Evolutionary conservation across 2,888 invertebrate species (phyloP), one percentile per base, ranked within the genome.

Genomic region (Dorcus parallelipipedus): DNA sequence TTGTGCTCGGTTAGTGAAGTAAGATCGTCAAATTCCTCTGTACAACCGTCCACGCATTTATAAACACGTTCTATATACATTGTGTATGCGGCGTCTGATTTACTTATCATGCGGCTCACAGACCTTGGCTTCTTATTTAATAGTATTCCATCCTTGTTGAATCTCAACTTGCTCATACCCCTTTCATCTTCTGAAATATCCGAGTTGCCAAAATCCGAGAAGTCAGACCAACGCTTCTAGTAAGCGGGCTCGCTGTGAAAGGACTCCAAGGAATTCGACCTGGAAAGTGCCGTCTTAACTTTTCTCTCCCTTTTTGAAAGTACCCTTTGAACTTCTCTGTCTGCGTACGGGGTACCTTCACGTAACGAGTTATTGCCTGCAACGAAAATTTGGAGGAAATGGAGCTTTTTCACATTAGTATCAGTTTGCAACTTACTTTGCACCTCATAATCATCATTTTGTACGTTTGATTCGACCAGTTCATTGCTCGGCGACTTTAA

Each of bases 1-100:
- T 62, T 59, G 47, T 66, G 64, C 10, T 62, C 47, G 2, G 64
- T 64, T 23, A 66, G 42, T 10, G 54, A 38, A 8, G 63, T 56
- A 5, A 64, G 50, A 50, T 33, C 51, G 9, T 59, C 40, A 38
- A 57, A 52, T 41, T 52, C 52, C 6, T n/a, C 41, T 2, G 26
- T 38, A 17, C 56, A 50, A 9, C 47, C 38, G 10, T 26, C 14
- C n/a, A 41, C 38, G 26, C 59, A 59, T 10, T 51, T 48, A n/a
- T 50, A 54, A 41, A 42, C 56, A 1, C 52, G 1, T 14, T 17
- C 26, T 52, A 20, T 14, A 52, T 26, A 14, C 10, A 6, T 38
- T 20, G 9, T 49, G 2, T 9, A 23, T 3, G 38, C 17, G 20
- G 17, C 50, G 33, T 59, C 52, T 20, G 53, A 38, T 33, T 33